Evolutionary conservation across 1,140 invertebrate genomes (phyloP).

Genomic region (Drosophila punjabiensis): DNA sequence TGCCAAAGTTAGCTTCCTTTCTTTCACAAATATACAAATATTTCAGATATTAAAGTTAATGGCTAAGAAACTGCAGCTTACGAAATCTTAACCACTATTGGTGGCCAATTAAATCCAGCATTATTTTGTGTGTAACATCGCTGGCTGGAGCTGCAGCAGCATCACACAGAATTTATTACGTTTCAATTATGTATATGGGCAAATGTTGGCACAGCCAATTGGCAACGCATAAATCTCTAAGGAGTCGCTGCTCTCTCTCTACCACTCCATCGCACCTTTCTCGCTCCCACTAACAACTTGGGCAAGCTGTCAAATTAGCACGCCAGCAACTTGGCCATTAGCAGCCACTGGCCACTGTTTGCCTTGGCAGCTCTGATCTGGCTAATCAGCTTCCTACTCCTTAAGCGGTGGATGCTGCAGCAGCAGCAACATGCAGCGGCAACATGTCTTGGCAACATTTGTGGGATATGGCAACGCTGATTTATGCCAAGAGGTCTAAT

Average conservation of each 20-base stretch:
- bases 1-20: neutral
- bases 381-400: constrained; percentile 49
- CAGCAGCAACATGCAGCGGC: constrained; percentile 7
- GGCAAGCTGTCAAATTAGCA: constrained; percentile 71
- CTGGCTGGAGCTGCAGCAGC: constrained; percentile 1
- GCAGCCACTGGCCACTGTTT: constrained; percentile 27
- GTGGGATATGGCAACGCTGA: constrained; percentile 24
- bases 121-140: constrained; percentile 14
- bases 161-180: constrained; percentile 75
- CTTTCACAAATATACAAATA: too few species aligned
- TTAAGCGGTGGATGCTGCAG: constrained; percentile 18
- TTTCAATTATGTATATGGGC: constrained; percentile 82
- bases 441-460: constrained; percentile 1
- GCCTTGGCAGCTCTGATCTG: constrained; percentile 38
- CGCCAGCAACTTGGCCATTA: constrained; percentile 53
- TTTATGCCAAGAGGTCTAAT: constrained; percentile 24
- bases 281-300: constrained; percentile 11
- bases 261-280: constrained; percentile 16
- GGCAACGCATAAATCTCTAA: constrained; percentile 74
- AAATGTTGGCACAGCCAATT: constrained; percentile 75
- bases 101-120: neutral
- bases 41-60: neutral
- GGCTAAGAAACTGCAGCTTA: neutral
- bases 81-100: neutral
- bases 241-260: constrained; percentile 21